These are phyloP conservation scores for Puntigrus tetrazona DNA, from an alignment of 2,113 vertebrate species.

Conservation along the genomic window DNA sequence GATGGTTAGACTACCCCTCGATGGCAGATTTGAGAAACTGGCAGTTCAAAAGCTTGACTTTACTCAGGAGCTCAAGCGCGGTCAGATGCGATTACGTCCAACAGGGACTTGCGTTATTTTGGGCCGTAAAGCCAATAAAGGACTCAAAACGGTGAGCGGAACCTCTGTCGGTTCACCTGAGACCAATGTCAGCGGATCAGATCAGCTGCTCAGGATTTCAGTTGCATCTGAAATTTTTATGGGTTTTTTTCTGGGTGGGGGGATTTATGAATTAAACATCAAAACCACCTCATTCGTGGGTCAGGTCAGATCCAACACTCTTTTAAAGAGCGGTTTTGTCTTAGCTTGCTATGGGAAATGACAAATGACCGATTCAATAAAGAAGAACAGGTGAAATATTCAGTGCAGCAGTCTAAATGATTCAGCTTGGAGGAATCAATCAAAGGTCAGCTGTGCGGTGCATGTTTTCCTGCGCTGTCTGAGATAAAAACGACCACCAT, in stretches of 20 bases:
- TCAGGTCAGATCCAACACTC: background rate
- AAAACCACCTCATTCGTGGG: background rate
- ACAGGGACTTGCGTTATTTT: slow-evolving; percentile 15
- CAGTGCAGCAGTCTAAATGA: background rate
- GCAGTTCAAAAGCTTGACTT: slow-evolving; percentile 32
- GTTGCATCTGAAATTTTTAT: slow-evolving; percentile 10
- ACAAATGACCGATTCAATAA: slow-evolving; percentile 20
- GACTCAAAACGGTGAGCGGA: background rate
- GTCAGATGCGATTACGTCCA: slow-evolving; percentile 37
- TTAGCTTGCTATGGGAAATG: slow-evolving; percentile 19
- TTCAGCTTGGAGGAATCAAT: slow-evolving; percentile 13
- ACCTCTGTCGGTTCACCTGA: slow-evolving; percentile 3
- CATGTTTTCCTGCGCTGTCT: background rate
- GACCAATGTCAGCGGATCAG: slow-evolving; percentile 4
- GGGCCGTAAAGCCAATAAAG: slow-evolving; percentile 24
- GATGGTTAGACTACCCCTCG: background rate
- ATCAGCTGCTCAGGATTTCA: slow-evolving; percentile 11
- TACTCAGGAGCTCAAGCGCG: background rate
- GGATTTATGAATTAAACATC: slow-evolving; percentile 34
- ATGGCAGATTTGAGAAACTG: background rate
- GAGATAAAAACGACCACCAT: slow-evolving; percentile 5
- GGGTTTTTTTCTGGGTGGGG: too few relatives aligned
- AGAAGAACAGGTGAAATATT: slow-evolving; percentile 30
- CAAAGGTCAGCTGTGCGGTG: slow-evolving; percentile 14
- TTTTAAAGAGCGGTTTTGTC: slow-evolving; percentile 12